Evolutionary conservation across 2,797 vertebrate species (phyloP), one percentile per base, ranked within the genome.

Genomic region (Anas flavirostris): DNA sequence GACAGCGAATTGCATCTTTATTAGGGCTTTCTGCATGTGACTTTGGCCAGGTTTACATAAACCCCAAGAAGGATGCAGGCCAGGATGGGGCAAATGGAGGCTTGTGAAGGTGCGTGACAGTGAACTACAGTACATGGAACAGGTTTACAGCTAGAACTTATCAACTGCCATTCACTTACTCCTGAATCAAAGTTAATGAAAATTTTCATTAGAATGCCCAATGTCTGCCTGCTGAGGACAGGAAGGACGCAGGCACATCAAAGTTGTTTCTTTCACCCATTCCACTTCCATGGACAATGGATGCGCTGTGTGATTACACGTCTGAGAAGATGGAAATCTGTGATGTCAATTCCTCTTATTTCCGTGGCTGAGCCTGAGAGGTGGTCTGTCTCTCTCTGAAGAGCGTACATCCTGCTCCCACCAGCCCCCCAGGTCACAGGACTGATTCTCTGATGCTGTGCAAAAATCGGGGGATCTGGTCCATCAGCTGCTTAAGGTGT

Each of bases 291-390:
- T 0, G 1, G 35, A 50, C 6, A 8, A 60, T 1, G n/a, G 69
- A 46, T 28, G 16, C 9, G 0, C 22, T 3, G 50, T 16, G 10
- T 1, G 3, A 26, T 31, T 17, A 26, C 35, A 26, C 0, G 0
- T 4, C n/a, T 9, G 37, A 39, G 37, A 68, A 41, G 55, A 82
- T 2, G 50, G 84, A 7, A 41, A 85, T 33, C 8, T 37, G 9
- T 0, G 5, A 19, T 37, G 66, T 17, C 52, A 46, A 10, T 15
- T 53, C 53, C 69, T 75, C 37, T 83, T 39, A 31, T 23, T 66
- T 63, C 68, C 64, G 23, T 1, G 1, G 14, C 19, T 35, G 63
- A 29, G 6, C 18, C 29, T 4, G 0, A 41, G 52, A 62, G 72
- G 53, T 56, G 53, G 48, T 35, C 33, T 18, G n/a, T 37, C 39